Percentiles rank a stretch among this genome's conserved stretches.
These are phyloP conservation scores for Podarcis muralis DNA, from an alignment of 2,113 vertebrate genomes.

Conservation along the genomic window DNA sequence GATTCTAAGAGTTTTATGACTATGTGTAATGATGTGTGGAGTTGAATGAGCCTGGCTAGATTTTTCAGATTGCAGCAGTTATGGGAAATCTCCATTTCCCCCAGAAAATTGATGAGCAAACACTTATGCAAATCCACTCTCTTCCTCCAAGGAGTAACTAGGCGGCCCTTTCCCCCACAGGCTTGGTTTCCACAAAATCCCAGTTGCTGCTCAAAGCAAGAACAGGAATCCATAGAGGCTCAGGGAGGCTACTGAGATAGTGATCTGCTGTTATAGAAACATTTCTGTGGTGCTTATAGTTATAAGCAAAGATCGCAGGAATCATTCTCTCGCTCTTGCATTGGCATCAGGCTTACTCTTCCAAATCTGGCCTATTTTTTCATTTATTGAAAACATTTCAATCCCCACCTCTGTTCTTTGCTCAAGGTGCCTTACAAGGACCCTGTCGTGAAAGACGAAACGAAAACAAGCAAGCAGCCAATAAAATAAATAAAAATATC, in stretches of 20 bases:
- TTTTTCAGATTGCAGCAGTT: conserved; percentile 17
- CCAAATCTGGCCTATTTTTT: not conserved
- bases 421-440: not conserved
- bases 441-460: not conserved
- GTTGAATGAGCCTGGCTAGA: conserved; percentile 19
- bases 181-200: fast-evolving
- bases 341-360: not conserved
- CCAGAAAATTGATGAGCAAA: not conserved
- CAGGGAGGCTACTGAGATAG: not conserved
- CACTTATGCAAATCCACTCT: conserved; percentile 6
- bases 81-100: conserved; percentile 33
- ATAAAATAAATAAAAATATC: not conserved
- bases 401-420: not conserved
- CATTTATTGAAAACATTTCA: not conserved
- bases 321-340: not conserved
- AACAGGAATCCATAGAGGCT: not conserved
- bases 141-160: not conserved
- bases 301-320: fast-evolving
- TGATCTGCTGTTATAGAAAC: fast-evolving
- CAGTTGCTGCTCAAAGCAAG: not conserved
- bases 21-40: conserved; percentile 2
- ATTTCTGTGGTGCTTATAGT: not conserved
- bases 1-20: conserved; percentile 38
- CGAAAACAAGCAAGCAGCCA: not conserved
- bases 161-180: not conserved